Base-by-base conservation (phyloP, 92 coral and sea anemone species). In the Actinostola sp. region DNA sequence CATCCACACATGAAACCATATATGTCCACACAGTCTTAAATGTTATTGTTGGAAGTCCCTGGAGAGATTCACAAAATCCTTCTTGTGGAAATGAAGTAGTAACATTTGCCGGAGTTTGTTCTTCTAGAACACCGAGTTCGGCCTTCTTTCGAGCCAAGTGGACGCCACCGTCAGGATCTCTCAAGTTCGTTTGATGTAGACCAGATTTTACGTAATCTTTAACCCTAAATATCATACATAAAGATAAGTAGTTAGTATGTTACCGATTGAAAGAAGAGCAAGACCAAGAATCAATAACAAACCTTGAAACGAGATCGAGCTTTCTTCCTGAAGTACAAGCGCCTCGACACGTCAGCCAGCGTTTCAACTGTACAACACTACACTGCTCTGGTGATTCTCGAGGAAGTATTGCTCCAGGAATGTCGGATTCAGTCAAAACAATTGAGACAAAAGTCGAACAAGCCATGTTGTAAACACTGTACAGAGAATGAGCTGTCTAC, bases 261-360 rank as follows among this genome's bases (percentile, higher is more conserved):
- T 27, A 46, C 59, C 23, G 32, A 14, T 44, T 74, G 26, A 41
- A 72, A 39, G 26, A 74, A 62, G 51, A 75, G 4, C 61, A 39
- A 61, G 30, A 17, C 10, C 19, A 43, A 41, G 43, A 26, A 33
- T 78, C 76, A n/a, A n/a, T n/a, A 32, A 70, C 84, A 34, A 70
- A 70, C 70, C 78, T 69, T 78, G 60, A 58, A 38, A 67, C 51
- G 45, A 77, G 77, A 51, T 76, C 82, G 64, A 64, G 54, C 62
- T 76, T 76, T 67, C 74, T 76, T 76, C 76, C 76, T 51, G 82
- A 50, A 66, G 82, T 76, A 66, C 82, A 76, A 67, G 82, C 82
- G 51, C 82, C 76, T 76, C 82, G 39, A 66, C 74, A 48, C 51
- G 75, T 56, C 82, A 76, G 49, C 75, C 82, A 66, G 34, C 82